Evolutionary conservation across 1,140 invertebrate genomes (phyloP), one percentile per base, ranked within the genome.

Genomic region (Drosophila pectinifera): DNA sequence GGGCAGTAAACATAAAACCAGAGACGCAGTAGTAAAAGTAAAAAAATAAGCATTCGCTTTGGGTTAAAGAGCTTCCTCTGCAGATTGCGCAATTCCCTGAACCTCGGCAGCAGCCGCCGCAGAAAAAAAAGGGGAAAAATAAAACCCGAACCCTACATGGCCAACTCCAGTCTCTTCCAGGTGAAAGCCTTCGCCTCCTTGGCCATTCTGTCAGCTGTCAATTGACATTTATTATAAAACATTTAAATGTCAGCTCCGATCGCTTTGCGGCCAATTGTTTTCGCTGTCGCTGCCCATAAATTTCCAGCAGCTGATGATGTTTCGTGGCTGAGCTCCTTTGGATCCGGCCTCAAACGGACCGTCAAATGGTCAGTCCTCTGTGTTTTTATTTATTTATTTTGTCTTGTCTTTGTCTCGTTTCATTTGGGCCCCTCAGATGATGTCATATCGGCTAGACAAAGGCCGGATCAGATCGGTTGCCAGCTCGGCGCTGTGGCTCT

Each of bases 161-260:
- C 22, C 36, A 59, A 42, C 8, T 31, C 10, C 28, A 31, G 28
- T 3, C 3, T 11, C 10, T 22, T 45, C 73, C 80, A 83, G 75
- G 80, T 83, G 77, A 80, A 81, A 74, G 62, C 65, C 64, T 31
- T 43, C 28, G 28, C 43, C 31, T 68, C 36, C 62, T 73, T 38
- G 51, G 59, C 73, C 64, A 84, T 57, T 65, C 81, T 86, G 82
- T 80, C 79, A 69, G 84, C 72, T 88, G 83, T 88, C 83, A 83
- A 69, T 69, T 88, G 83, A 55, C 83, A 88, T 85, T 81, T 86
- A 81, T 78, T 85, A 81, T 81, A 86, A 85, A 85, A 86, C 82
- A 85, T 88, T 88, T 78, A 88, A 88, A 89, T 88, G 83, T 88
- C 83, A 86, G 42, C 62, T 76, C 62, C 45, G 51, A 78, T 67